phyloP scores from a whole-genome alignment of 2,797 vertebrate genomes.

The Myotis pilosus region DNA sequence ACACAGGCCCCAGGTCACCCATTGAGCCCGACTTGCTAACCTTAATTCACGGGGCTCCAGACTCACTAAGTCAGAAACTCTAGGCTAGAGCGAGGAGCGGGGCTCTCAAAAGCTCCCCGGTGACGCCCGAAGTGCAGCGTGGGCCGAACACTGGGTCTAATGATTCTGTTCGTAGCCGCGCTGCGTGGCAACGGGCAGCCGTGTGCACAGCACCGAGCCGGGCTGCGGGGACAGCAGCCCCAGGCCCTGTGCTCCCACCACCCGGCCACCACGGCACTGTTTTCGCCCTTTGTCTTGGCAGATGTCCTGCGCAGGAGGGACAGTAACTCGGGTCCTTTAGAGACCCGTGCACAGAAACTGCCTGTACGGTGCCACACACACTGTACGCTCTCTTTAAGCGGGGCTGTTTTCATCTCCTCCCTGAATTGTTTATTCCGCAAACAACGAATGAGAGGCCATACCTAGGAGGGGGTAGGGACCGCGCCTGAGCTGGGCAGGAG shows the following conservation, averaged over 20 bases:
- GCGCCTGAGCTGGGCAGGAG: not conserved
- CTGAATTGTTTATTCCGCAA: conserved; percentile 75
- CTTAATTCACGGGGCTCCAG: not conserved
- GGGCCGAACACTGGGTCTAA: not conserved
- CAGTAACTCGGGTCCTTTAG: not conserved
- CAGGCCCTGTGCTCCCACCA: too few relatives aligned
- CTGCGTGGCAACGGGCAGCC: not conserved
- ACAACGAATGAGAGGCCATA: not conserved
- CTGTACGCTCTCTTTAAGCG: conserved; percentile 67
- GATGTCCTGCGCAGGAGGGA: not conserved
- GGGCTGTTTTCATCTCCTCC: conserved; percentile 63
- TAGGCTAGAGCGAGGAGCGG: not conserved
- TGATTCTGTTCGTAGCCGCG: not conserved
- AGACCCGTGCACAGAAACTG: conserved; percentile 19
- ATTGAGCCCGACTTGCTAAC: not conserved
- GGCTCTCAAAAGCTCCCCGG: not conserved
- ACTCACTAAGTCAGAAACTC: not conserved
- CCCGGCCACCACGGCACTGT: not conserved
- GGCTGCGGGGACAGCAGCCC: not conserved
- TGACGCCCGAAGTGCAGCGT: rapidly evolving
- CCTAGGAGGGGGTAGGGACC: not conserved
- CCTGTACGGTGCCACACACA: conserved; percentile 18
- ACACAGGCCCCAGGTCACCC: not conserved
- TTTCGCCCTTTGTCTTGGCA: not conserved
- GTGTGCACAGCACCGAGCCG: not conserved